Base-by-base conservation (phyloP, 2,113 vertebrate species). In the Brachyhypopomus occidentalis region DNA sequence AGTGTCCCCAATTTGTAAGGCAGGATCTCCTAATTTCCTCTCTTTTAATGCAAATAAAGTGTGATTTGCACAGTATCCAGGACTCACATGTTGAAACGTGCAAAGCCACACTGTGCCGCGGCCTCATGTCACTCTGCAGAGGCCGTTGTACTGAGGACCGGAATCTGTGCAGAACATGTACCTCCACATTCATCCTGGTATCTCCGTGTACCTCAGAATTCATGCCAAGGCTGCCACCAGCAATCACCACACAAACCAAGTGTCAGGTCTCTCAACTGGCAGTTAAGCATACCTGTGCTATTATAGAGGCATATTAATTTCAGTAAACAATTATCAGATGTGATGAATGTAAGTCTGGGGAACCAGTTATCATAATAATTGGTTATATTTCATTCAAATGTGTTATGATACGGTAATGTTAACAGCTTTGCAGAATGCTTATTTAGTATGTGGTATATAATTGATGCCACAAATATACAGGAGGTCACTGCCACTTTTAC, bases 11-110 rank as follows among this genome's bases (percentile, higher is more conserved):
- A 79, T 75, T 84, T 83, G 80, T 63, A 71, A 85, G 75, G 81
- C 81, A 76, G 52, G 82, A 73, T 79, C 73, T 79, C 80, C 81
- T 84, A 85, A 87, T 85, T 85, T 76, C 72, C 84, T 87, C 79
- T 81, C 45, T 79, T 83, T 85, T 84, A 84, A 82, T 83, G 83
- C 78, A 84, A 87, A 87, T 83, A 87, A 87, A 79, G 62, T 82
- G 79, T 23, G 60, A 80, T 86, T 84, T 82, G 41, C 78, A 36
- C 25, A 70, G 70, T 83, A 77, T 84, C 63, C 58, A 41, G 60
- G 36, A 72, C 66, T 52, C 69, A 80, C 71, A 64, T 79, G 82
- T 78, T 69, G 69, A 55, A 69, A 83, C 59, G 77, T 36, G 80
- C 56, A 85, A 75, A 62, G 34, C 55, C 73, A 36, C 5, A 6